Percentiles rank a stretch among this genome's conserved stretches.
Conservation (phyloP, 2,888 invertebrate species). For the Apomyelois bistriatella region DNA sequence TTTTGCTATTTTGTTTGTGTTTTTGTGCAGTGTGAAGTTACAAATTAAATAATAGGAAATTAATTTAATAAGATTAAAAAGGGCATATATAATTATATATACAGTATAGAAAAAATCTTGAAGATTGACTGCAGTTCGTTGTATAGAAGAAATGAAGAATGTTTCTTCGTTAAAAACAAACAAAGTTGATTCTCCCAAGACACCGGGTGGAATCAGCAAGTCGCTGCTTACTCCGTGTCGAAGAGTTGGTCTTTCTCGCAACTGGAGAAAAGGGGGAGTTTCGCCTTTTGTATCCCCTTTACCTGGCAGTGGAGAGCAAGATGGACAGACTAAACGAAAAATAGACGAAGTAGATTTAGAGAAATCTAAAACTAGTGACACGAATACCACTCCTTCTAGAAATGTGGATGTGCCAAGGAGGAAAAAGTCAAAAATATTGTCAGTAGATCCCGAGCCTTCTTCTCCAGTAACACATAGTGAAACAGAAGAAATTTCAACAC, state of each 20-base stretch:
- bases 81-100: too few species aligned
- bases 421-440: slow-evolving; percentile 49
- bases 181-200: slow-evolving; percentile 59
- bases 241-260: slow-evolving; percentile 74
- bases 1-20: too few species aligned
- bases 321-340: slow-evolving; percentile 44
- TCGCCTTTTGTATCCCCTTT: slow-evolving; percentile 69
- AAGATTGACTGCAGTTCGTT: too few species aligned
- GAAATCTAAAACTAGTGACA: slow-evolving; percentile 15
- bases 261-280: slow-evolving; percentile 54
- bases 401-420: slow-evolving; percentile 39
- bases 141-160: slow-evolving; percentile 38
- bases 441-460: slow-evolving; percentile 21
- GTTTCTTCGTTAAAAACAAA: slow-evolving; percentile 40
- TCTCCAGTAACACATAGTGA: slow-evolving; percentile 12
- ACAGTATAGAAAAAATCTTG: too few species aligned
- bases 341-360: slow-evolving; percentile 27
- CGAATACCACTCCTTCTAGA: slow-evolving; percentile 42
- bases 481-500: not conserved
- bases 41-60: too few species aligned
- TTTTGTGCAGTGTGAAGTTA: too few species aligned
- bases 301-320: slow-evolving; percentile 27
- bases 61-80: too few species aligned
- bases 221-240: slow-evolving; percentile 75
- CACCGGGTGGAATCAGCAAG: slow-evolving; percentile 74